Base-by-base conservation (phyloP, 30 jellyfish, hydroid and myxozoan species). In the Cassiopea xamachana region DNA sequence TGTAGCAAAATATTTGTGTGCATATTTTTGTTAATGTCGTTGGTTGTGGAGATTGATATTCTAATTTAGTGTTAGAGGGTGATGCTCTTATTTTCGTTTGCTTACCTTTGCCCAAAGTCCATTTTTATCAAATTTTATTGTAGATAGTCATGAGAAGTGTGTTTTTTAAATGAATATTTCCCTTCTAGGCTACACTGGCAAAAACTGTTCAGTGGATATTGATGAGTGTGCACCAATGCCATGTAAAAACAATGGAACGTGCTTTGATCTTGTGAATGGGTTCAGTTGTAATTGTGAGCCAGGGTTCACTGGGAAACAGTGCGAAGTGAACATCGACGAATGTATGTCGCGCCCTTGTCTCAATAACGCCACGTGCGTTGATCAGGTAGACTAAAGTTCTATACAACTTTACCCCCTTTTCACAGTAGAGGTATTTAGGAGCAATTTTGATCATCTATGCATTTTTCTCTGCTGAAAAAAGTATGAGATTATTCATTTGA, bases 211-310 rank as follows among this genome's bases (percentile, higher is more conserved):
- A 15, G 69, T 71, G 18, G 78, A 93, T 69, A 92, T 92, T 78
- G 93, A 94, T 76, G 98, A 94, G 17, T 94, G 98, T 48, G 94
- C 89, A 1, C 62, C 91, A 8, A 44, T n/a, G 46, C 96, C 98
- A 1, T 94, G 98, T 76, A 62, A 27, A 51, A 79, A 89, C 89
- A 90, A 90, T 76, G 96, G 91, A 43, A 84, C 98, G 16, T 94
- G 98, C 67, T 46, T 62, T 1, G 98, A 94, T 69, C 84, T 49
- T 48, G 79, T 89, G 75, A 90, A 87, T 17, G 84, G 74, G 10
- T 93, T 75, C 89, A 69, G 77, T 1, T 91, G 97, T 47, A 48
- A 72, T 1, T 91, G 97, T 60, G 3, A 44, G 13, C 60, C 83
- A 55, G 97, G 97, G n/a, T 83, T 46, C 27, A 59, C 87, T 0